These are phyloP conservation scores for Nebria brevicollis DNA, from an alignment of 2,888 invertebrate genomes.

Conservation along the genomic window DNA sequence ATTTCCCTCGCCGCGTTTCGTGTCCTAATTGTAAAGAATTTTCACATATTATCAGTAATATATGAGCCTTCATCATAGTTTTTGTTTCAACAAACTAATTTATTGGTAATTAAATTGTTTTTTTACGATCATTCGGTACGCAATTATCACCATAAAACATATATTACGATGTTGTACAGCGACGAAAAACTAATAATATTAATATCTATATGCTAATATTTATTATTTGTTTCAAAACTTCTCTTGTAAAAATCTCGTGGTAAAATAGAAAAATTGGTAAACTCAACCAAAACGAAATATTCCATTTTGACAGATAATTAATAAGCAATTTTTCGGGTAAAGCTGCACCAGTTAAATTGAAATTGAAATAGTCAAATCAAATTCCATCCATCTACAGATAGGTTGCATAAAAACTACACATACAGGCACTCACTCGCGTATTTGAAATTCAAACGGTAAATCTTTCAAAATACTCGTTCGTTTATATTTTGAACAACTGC, in stretches of 20 bases:
- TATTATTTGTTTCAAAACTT: too few relatives aligned
- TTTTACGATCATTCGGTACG: too few relatives aligned
- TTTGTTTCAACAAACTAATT: background rate
- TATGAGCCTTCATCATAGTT: background rate
- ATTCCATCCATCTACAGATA: background rate
- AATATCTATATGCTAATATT: too few relatives aligned
- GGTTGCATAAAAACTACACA: background rate
- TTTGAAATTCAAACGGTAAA: background rate
- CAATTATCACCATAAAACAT: too few relatives aligned
- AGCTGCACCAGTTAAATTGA: background rate
- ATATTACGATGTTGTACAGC: too few relatives aligned
- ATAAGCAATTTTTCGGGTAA: background rate
- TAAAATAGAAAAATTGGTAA: background rate
- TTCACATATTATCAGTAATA: constrained; percentile 9
- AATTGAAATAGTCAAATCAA: background rate
- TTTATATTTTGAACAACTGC: constrained; percentile 12
- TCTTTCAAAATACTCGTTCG: constrained; percentile 15
- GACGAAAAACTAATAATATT: too few relatives aligned
- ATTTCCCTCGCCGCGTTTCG: constrained; percentile 1
- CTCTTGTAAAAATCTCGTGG: background rate
- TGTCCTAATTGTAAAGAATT: constrained; percentile 27
- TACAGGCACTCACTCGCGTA: background rate
- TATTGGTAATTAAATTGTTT: background rate
- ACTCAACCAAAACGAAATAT: background rate
- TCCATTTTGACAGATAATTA: background rate